A percentile compares a stretch with the other conserved stretches of the same genome.
phyloP scores from a whole-genome alignment of 2,888 invertebrate species.

The Callosobruchus maculatus region DNA sequence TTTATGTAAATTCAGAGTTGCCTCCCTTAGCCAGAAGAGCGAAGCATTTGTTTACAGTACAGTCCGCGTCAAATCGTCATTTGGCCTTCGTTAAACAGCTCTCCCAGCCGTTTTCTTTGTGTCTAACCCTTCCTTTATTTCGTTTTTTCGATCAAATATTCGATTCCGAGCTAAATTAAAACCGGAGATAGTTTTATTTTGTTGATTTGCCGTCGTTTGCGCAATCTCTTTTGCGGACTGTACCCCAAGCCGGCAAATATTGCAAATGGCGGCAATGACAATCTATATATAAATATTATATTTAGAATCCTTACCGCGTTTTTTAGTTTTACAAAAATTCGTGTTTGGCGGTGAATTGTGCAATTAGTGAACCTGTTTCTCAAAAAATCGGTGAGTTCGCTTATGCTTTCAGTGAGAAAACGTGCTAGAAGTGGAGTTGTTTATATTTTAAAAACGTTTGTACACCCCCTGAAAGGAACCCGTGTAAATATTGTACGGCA shows the following conservation, averaged over 20 bases:
- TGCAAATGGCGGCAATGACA: conserved; percentile 46
- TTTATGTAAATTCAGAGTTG: conserved; percentile 37
- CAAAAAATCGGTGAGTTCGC: conserved; percentile 31
- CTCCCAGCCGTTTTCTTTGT: conserved; percentile 6
- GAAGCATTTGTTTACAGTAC: conserved; percentile 38
- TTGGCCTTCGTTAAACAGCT: neutral
- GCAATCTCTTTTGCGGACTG: conserved; percentile 31
- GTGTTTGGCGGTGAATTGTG: conserved; percentile 28
- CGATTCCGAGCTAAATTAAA: conserved; percentile 19
- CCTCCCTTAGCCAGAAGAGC: conserved; percentile 27
- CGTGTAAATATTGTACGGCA: conserved; percentile 44
- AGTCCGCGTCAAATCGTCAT: conserved; percentile 18
- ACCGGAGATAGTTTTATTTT: conserved; percentile 19
- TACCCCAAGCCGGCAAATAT: conserved; percentile 43
- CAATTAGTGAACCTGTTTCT: conserved; percentile 19
- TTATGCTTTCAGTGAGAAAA: conserved; percentile 17
- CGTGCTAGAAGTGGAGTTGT: conserved; percentile 28
- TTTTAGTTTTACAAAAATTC: conserved; percentile 32
- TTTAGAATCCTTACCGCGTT: conserved; percentile 39
- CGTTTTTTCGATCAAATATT: conserved; percentile 13
- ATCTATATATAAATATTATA: conserved; percentile 49
- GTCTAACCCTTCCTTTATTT: conserved; percentile 11
- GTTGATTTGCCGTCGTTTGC: conserved; percentile 13
- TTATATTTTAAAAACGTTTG: conserved; percentile 41
- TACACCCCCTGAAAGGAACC: conserved; percentile 44